Conservation (phyloP, 2,113 vertebrate genomes). For the Notarius lentiginosus region DNA sequence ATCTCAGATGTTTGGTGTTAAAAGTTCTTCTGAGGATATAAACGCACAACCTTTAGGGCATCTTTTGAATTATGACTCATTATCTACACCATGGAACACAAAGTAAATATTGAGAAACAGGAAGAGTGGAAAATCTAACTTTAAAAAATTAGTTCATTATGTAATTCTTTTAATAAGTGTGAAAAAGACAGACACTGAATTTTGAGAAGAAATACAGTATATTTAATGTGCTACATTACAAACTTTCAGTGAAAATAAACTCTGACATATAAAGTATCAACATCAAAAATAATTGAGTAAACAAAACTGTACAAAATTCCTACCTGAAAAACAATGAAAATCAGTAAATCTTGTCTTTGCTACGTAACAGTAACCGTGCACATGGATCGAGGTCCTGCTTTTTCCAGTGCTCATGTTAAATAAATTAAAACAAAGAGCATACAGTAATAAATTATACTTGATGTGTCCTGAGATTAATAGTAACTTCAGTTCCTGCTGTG, state of each 20-base stretch:
- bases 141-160: too few species aligned
- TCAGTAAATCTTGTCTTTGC: slow-evolving; percentile 28
- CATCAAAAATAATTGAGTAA: slow-evolving; percentile 65
- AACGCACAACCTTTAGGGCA: too few species aligned
- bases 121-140: neutral
- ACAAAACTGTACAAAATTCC: slow-evolving; percentile 57
- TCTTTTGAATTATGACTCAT: neutral
- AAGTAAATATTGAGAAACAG: neutral
- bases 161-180: too few species aligned
- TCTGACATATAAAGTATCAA: slow-evolving; percentile 74
- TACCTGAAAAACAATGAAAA: slow-evolving; percentile 26
- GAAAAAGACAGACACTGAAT: neutral
- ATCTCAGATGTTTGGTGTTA: too few species aligned
- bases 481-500: slow-evolving; percentile 26
- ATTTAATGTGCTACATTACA: slow-evolving; percentile 77
- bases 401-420: slow-evolving; percentile 56
- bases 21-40: too few species aligned
- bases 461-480: slow-evolving; percentile 27
- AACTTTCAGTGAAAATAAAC: slow-evolving; percentile 76
- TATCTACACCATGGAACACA: neutral
- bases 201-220: slow-evolving; percentile 62
- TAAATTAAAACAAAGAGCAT: slow-evolving; percentile 38
- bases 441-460: slow-evolving; percentile 15
- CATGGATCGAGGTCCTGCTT: slow-evolving; percentile 52
- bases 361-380: slow-evolving; percentile 44